Conservation (phyloP, 2,888 invertebrate species). For the Cistogaster globosa region DNA sequence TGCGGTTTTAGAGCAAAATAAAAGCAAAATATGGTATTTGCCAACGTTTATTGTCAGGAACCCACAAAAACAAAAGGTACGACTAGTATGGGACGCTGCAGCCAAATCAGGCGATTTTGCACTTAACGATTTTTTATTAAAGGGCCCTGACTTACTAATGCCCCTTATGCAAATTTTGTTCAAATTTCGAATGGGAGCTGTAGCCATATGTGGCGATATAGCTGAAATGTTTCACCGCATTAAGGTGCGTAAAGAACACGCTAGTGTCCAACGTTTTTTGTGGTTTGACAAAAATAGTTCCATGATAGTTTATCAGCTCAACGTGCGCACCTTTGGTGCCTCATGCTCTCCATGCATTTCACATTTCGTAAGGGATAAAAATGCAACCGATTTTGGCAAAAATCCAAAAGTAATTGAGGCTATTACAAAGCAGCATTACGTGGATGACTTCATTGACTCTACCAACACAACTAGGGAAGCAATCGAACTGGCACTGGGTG, state of each 20-base stretch:
- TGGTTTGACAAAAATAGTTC: slow-evolving; percentile 40
- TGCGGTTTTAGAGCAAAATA: background rate
- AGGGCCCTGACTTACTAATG: slow-evolving; percentile 30
- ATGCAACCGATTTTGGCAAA: slow-evolving; percentile 6
- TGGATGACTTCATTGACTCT: slow-evolving; percentile 23
- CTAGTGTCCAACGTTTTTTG: slow-evolving; percentile 51
- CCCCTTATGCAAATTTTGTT: slow-evolving; percentile 42
- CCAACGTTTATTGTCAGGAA: slow-evolving; percentile 60
- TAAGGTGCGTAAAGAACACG: slow-evolving; percentile 33
- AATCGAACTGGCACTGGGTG: slow-evolving; percentile 11
- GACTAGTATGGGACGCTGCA: slow-evolving; percentile 52
- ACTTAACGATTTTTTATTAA: no score
- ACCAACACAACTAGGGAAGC: slow-evolving; percentile 3
- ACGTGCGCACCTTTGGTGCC: slow-evolving; percentile 40
- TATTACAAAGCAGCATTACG: slow-evolving; percentile 20
- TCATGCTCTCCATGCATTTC: slow-evolving; percentile 41
- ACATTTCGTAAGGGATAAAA: slow-evolving; percentile 48
- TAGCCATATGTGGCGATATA: no score
- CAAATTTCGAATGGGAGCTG: slow-evolving; percentile 38
- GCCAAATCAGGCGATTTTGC: slow-evolving; percentile 25
- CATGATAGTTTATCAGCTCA: slow-evolving; percentile 12
- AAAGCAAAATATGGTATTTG: slow-evolving; percentile 46
- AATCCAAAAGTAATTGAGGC: background rate
- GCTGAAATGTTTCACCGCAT: slow-evolving; percentile 68
- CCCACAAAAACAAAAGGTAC: slow-evolving; percentile 50